A percentile compares a stretch with the other conserved stretches of the same genome.
These are phyloP conservation scores for Chaetodon trifascialis DNA, from an alignment of 2,113 vertebrate genomes.

Conservation along the genomic window DNA sequence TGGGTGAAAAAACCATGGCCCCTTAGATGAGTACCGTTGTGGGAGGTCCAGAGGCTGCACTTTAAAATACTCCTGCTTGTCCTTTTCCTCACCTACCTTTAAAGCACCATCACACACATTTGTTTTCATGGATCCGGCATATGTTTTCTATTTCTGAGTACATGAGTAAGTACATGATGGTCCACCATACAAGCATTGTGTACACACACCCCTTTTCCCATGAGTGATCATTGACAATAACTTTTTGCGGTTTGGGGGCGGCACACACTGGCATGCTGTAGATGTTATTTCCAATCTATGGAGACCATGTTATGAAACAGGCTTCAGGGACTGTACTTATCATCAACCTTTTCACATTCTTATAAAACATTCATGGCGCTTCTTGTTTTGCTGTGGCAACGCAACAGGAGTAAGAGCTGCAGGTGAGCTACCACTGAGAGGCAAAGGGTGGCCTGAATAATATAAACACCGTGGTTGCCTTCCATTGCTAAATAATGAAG, in stretches of 20 bases:
- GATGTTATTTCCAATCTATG: constrained; percentile 43
- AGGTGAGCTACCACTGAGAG: constrained; percentile 61
- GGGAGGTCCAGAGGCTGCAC: constrained; percentile 18
- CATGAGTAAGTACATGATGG: not conserved
- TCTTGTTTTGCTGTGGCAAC: constrained; percentile 69
- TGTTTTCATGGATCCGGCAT: not conserved
- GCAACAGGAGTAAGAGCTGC: constrained; percentile 61
- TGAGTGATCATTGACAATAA: constrained; percentile 21
- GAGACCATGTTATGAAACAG: constrained; percentile 64
- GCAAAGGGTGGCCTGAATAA: constrained; percentile 57
- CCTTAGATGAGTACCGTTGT: constrained; percentile 32
- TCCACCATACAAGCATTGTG: not conserved
- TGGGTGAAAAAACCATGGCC: constrained; percentile 56
- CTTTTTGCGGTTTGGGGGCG: constrained; percentile 6
- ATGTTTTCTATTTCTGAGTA: not conserved
- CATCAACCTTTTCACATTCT: constrained; percentile 72
- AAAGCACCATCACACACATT: constrained; percentile 2
- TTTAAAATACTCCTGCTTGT: constrained; percentile 10
- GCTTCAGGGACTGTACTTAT: constrained; percentile 68
- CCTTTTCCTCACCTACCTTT: not conserved
- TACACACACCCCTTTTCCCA: not conserved
- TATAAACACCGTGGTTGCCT: constrained; percentile 30
- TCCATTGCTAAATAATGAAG: constrained; percentile 38
- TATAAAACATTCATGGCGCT: constrained; percentile 78
- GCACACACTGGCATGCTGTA: constrained; percentile 11